These are phyloP conservation scores for Octopus sinensis DNA, from an alignment of 1,140 invertebrate genomes.

Conservation along the genomic window DNA sequence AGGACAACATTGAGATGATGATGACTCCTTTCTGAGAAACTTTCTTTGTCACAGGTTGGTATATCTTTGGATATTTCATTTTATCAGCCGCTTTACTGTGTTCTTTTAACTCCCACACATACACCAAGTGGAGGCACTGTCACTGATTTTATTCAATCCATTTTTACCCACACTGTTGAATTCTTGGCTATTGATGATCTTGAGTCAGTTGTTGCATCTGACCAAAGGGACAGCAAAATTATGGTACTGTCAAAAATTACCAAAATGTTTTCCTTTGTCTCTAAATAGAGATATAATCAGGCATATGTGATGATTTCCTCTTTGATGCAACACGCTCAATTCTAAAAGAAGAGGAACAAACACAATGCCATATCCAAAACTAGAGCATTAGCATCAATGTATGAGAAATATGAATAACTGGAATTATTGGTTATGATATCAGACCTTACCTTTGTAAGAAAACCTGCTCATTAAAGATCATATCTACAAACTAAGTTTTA, in stretches of 20 bases:
- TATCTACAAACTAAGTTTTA: neutral
- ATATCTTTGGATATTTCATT: slow-evolving; percentile 8
- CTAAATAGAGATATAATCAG: neutral
- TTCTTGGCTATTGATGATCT: neutral
- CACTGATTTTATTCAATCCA: neutral
- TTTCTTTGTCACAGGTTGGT: neutral
- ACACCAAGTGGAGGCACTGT: neutral
- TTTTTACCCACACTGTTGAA: slow-evolving; percentile 5
- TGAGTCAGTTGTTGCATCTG: neutral
- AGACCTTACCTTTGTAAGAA: slow-evolving; percentile 1
- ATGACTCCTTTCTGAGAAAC: neutral
- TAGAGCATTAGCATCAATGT: neutral
- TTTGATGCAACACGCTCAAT: neutral
- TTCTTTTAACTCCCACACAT: neutral
- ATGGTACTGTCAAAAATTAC: neutral
- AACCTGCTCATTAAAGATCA: neutral
- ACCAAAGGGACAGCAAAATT: neutral
- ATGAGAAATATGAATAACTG: neutral
- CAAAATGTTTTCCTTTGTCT: neutral
- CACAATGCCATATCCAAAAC: neutral
- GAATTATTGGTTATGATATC: neutral
- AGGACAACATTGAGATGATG: too few species aligned
- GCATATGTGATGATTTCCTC: neutral
- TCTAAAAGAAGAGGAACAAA: neutral
- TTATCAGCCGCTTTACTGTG: neutral